Base-by-base conservation (phyloP, 2,888 invertebrate species). In the Drosophila merina region DNA sequence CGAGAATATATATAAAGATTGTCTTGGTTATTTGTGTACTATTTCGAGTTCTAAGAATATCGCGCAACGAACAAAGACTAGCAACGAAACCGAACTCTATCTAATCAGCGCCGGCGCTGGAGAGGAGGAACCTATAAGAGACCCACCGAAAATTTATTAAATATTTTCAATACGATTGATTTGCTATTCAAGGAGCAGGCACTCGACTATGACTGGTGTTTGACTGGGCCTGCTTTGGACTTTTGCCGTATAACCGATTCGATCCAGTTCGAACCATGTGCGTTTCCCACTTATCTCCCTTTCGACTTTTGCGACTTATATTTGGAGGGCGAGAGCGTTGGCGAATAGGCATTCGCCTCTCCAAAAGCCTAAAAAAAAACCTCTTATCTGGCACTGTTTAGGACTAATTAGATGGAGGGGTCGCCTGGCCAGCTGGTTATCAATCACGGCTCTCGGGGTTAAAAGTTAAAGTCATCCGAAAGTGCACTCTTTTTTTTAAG, bases 141-240 rank as follows among this genome's bases (percentile, higher is more conserved):
- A 9, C 26, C 10, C 26, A 50, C 49, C 30, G 33, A 67, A 48
- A 58, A 63, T 75, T 51, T 57, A 73, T 78, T 72, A 57, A 74
- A 77, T 79, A 81, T 79, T 79, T 68, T 58, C 50, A 56, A 69
- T 83, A 68, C 87, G 84, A 81, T 82, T 86, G 85, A 77, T 79
- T 74, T 78, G 57, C 60, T 49, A 74, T 81, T 73, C 59, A 76
- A 73, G 70, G 64, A 77, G 67, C 60, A 62, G 28, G 55, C 73
- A 79, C 77, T 77, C 58, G 64, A 82, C 59, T 55, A 58, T 54
- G 66, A 66, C 67, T 51, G 72, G 48, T 66, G 48, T 49, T 52
- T 40, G 58, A 51, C 54, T 56, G 55, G 48, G 51, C 58, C 52
- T 48, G 55, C 36, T 55, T 52, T 52, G 14, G 40, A 49, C 47